phyloP scores from a whole-genome alignment of 2,888 invertebrate genomes.

The Caenorhabditis sinica region DNA sequence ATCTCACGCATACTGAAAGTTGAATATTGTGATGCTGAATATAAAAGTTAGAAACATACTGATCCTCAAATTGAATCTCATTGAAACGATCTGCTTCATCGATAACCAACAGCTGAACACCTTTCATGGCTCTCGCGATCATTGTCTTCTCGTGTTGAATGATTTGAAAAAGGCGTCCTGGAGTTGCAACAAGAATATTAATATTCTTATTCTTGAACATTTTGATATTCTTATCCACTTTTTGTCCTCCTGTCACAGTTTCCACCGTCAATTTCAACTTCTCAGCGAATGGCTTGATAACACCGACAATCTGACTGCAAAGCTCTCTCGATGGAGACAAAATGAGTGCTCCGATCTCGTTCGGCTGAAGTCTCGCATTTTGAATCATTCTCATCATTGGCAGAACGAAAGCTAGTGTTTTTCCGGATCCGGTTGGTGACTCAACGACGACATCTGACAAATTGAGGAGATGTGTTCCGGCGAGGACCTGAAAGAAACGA shows the following conservation, averaged over 20 bases:
- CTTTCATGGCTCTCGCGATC: slow-evolving; percentile 55
- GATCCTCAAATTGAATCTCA: slow-evolving; percentile 92
- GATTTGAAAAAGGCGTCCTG: slow-evolving; percentile 94
- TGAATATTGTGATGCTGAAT: background rate
- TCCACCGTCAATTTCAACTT: slow-evolving; percentile 64
- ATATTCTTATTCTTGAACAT: slow-evolving; percentile 84
- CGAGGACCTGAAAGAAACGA: slow-evolving; percentile 69
- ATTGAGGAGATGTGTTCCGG: slow-evolving; percentile 85
- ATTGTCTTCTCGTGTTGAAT: slow-evolving; percentile 74
- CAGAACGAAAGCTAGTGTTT: slow-evolving; percentile 95
- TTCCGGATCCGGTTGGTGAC: slow-evolving; percentile 98
- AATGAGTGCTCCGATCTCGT: slow-evolving; percentile 90
- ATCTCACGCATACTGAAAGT: slow-evolving; percentile 89
- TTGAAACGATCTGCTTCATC: slow-evolving; percentile 97
- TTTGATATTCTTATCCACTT: slow-evolving; percentile 68
- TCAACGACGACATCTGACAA: slow-evolving; percentile 98
- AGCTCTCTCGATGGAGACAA: slow-evolving; percentile 97
- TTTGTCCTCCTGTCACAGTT: slow-evolving; percentile 84
- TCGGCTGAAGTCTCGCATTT: slow-evolving; percentile 52
- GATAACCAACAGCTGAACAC: slow-evolving; percentile 89
- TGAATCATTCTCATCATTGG: slow-evolving; percentile 91
- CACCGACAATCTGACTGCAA: slow-evolving; percentile 91
- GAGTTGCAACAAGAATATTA: slow-evolving; percentile 95
- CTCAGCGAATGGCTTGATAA: slow-evolving; percentile 70
- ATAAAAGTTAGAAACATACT: slow-evolving; percentile 61